Conservation (phyloP, 1,140 invertebrate species). For the Ostrea denselamellosa region DNA sequence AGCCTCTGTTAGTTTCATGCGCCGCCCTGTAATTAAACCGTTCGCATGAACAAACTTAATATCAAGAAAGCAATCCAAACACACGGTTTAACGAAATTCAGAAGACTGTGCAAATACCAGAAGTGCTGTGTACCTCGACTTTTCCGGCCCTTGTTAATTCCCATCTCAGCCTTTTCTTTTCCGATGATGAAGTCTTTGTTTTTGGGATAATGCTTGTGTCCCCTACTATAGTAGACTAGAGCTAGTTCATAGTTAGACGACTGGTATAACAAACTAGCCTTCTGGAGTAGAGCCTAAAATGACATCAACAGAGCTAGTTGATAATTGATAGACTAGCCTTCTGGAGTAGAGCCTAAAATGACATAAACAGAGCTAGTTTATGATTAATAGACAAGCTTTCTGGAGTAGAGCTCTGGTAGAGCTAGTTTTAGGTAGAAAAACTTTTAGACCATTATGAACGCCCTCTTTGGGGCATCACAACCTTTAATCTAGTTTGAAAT, state of each 20-base stretch:
- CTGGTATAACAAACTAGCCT: constrained; percentile 94
- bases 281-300: constrained; percentile 87
- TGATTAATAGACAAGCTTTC: constrained; percentile 93
- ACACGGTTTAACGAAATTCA: no score
- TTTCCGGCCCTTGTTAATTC: constrained; percentile 86
- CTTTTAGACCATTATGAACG: no score
- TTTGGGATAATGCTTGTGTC: constrained; percentile 89
- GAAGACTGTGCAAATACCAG: no score
- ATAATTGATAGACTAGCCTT: constrained; percentile 94
- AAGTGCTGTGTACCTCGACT: constrained; percentile 13
- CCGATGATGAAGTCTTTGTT: constrained; percentile 90
- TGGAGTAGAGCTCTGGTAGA: constrained; percentile 86
- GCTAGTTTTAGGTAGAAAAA: no score
- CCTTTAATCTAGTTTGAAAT: no score
- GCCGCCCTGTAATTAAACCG: constrained; percentile 49
- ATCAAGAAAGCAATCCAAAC: no score
- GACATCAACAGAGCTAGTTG: no score
- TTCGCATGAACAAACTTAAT: no score
- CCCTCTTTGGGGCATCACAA: no score
- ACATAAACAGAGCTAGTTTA: no score
- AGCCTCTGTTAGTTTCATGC: constrained; percentile 58
- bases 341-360: constrained; percentile 86
- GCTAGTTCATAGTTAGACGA: constrained; percentile 94
- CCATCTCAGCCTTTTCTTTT: constrained; percentile 94
- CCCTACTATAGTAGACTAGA: constrained; percentile 92